Percentiles rank a stretch among this genome's conserved stretches.
Evolutionary conservation across 2,113 vertebrate genomes (phyloP).

Genomic region (Xiphophorus hellerii): DNA sequence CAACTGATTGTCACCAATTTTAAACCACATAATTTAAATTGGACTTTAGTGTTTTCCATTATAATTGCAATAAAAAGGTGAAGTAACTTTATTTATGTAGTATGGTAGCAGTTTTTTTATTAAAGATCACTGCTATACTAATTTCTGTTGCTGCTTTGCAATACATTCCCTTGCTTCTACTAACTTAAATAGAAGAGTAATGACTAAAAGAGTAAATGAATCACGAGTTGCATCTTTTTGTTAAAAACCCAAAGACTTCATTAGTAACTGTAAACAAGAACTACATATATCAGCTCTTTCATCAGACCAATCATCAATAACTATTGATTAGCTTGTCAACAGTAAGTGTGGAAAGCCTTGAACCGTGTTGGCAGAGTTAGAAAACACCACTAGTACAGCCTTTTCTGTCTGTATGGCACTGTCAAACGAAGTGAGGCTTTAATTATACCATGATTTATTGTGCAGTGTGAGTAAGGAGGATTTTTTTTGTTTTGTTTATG

Average conservation of each 20-base stretch:
- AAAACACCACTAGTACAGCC: slow-evolving; percentile 11
- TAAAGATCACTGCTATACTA: slow-evolving; percentile 7
- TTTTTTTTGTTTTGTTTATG: background rate
- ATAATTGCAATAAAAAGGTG: background rate
- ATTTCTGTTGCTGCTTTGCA: slow-evolving; percentile 5
- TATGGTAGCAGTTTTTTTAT: background rate
- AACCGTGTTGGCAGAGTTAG: slow-evolving; percentile 22
- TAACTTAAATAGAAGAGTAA: slow-evolving; percentile 33
- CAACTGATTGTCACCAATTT: background rate
- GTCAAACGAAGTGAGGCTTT: slow-evolving; percentile 18
- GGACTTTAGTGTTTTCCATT: background rate
- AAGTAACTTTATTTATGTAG: background rate
- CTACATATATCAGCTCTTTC: slow-evolving; percentile 29
- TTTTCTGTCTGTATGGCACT: slow-evolving; percentile 18
- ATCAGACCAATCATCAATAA: slow-evolving; percentile 44
- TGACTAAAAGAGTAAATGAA: slow-evolving; percentile 6
- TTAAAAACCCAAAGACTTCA: slow-evolving; percentile 30
- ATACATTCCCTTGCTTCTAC: background rate
- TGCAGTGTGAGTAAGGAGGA: slow-evolving; percentile 11
- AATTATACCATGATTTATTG: slow-evolving; percentile 20
- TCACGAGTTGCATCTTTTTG: slow-evolving; percentile 27
- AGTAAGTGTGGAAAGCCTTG: slow-evolving; percentile 20
- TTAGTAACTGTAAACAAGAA: slow-evolving; percentile 57
- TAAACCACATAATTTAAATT: background rate
- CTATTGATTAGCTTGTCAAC: slow-evolving; percentile 49